Evolutionary conservation across 53 echinoderm and acorn worm genomes (phyloP), one percentile per base, ranked within the genome.

Genomic region (Luidia sarsii): DNA sequence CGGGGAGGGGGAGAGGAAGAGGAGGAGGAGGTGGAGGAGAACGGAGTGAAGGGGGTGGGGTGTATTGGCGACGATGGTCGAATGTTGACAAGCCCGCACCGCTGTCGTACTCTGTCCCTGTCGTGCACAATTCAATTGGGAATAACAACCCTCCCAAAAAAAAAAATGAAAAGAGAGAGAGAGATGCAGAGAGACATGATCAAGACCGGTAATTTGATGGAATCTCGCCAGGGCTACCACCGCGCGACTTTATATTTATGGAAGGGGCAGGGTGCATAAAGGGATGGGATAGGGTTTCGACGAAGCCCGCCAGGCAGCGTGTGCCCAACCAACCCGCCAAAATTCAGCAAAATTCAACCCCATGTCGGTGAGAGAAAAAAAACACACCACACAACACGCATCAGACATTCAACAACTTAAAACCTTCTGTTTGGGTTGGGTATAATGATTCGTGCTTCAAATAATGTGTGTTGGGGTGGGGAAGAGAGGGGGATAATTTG

Each of bases 101-200:
- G 59, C 59, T 77, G 48, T 45, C 32, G 67, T 45, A 2, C 35
- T 23, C 25, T 39, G 41, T 23, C 27, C 25, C 29, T 48, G 32
- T 61, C 77, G 45, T 59, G 59, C 60, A 61, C 60, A 27, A 33
- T 59, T 60, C 77, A 59, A 77, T 45, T 77, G 43, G 77, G 77
- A 28, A 77, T 77, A 60, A 22, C 15, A 77, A 57, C 62, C 8
- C n/a, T n/a, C n/a, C n/a, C n/a, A n/a, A n/a, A n/a, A n/a, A n/a
- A n/a, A n/a, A n/a, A n/a, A n/a, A n/a, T n/a, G n/a, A n/a, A n/a
- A n/a, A n/a, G n/a, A n/a, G n/a, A n/a, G n/a, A n/a, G n/a, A n/a
- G 60, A 70, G 60, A 77, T 46, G 75, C 30, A 61, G 46, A 56
- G 57, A 77, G 77, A 77, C 77, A 43, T 21, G 77, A 77, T 60